Percentiles rank a stretch among this genome's conserved stretches.
phyloP scores from a whole-genome alignment of 2,888 invertebrate genomes.

The Dryomyza anilis region DNA sequence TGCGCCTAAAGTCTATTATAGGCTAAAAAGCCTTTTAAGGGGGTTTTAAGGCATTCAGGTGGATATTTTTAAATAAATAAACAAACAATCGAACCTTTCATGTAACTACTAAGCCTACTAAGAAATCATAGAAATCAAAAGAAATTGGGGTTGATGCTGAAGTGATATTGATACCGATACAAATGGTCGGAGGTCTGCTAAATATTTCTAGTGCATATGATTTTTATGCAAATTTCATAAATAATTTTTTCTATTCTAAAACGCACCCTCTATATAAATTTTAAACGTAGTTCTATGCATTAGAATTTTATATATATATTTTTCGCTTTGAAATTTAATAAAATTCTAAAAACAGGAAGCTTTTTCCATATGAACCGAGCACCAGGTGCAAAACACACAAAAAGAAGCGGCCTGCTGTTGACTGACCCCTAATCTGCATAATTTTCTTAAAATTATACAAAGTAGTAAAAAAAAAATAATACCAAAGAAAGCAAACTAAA shows the following conservation, averaged over 20 bases:
- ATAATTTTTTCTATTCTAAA: too few species aligned
- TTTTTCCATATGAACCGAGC: too few species aligned
- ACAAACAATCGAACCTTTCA: not conserved
- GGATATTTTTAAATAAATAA: not conserved
- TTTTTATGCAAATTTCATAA: conserved; percentile 43
- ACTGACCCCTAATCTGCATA: conserved; percentile 58
- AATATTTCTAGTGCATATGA: too few species aligned
- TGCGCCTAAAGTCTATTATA: too few species aligned
- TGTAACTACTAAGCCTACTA: not conserved
- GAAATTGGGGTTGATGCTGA: too few species aligned
- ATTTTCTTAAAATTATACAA: conserved; percentile 43
- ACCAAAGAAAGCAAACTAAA: not conserved
- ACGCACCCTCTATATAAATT: too few species aligned
- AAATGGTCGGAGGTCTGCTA: too few species aligned
- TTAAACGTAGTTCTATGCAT: too few species aligned
- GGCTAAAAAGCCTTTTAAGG: too few species aligned
- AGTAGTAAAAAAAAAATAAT: not conserved
- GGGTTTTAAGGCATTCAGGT: not conserved
- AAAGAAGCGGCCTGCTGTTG: conserved; percentile 16
- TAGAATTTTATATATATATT: too few species aligned
- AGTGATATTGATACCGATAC: too few species aligned
- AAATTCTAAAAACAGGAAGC: conserved; percentile 1
- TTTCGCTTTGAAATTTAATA: too few species aligned
- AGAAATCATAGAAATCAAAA: not conserved
- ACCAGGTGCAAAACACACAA: conserved; percentile 3